These are phyloP conservation scores for Synergus laeviventris DNA, from an alignment of 2,888 invertebrate species.

Conservation along the genomic window DNA sequence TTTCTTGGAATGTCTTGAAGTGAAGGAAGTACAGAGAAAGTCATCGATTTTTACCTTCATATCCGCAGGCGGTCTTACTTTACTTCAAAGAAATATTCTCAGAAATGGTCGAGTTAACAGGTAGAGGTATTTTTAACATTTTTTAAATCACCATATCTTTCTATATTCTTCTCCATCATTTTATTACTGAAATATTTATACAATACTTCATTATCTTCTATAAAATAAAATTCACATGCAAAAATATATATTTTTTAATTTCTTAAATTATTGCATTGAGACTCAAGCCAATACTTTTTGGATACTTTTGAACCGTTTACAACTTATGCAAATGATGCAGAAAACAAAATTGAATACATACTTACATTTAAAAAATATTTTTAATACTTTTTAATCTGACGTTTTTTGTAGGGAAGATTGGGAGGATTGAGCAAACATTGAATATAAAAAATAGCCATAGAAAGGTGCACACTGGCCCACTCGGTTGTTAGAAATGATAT, in stretches of 20 bases:
- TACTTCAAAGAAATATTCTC: conserved; percentile 1
- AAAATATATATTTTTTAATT: neutral
- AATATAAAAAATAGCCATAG: too few relatives aligned
- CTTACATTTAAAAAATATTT: too few relatives aligned
- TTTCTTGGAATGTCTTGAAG: conserved; percentile 27
- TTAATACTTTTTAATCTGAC: too few relatives aligned
- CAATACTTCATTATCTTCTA: neutral
- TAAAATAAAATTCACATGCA: neutral
- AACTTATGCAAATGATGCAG: too few relatives aligned
- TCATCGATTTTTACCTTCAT: conserved; percentile 30
- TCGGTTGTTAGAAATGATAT: too few relatives aligned
- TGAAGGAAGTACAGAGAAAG: conserved; percentile 21
- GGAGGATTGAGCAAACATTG: too few relatives aligned
- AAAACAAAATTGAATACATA: too few relatives aligned
- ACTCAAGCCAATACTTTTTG: too few relatives aligned
- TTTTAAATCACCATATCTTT: too few relatives aligned
- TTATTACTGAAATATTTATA: neutral
- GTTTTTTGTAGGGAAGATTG: too few relatives aligned
- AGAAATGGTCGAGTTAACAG: conserved; percentile 12
- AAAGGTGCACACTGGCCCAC: too few relatives aligned
- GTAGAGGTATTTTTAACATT: neutral
- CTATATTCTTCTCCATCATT: neutral
- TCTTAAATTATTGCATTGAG: neutral
- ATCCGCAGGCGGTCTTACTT: conserved; percentile 9
- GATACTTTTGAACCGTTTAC: too few relatives aligned